phyloP scores from a whole-genome alignment of 2,888 invertebrate genomes.

The Scaptomyza polygonia region DNA sequence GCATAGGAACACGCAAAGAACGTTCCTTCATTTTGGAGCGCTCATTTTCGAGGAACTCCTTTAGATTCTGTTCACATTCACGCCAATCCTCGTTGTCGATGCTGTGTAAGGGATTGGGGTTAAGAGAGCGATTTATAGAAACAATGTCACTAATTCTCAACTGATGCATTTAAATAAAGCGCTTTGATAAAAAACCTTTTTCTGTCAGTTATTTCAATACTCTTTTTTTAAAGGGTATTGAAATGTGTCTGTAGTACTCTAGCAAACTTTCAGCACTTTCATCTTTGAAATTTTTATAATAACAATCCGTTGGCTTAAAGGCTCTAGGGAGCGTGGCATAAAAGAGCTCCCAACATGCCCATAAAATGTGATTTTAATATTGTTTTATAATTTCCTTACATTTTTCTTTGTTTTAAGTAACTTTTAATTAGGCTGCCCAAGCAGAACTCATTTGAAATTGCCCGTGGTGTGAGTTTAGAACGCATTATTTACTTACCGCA shows the following conservation, averaged over 20 bases:
- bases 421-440: conserved; percentile 41
- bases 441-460: conserved; percentile 8
- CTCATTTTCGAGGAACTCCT: conserved; percentile 81
- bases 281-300: neutral
- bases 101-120: conserved; percentile 48
- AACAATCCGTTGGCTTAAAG: neutral
- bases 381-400: conserved; percentile 1
- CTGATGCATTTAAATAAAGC: conserved; percentile 42
- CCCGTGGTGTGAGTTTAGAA: neutral
- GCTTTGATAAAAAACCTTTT: neutral
- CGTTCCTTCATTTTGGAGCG: conserved; percentile 82
- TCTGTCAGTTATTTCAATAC: neutral
- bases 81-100: conserved; percentile 83
- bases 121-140: neutral
- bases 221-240: neutral
- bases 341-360: neutral
- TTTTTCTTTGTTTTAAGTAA: conserved; percentile 16
- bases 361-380: conserved; percentile 14
- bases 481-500: conserved; percentile 73
- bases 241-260: neutral
- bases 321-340: neutral
- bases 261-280: neutral
- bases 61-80: conserved; percentile 81
- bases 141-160: conserved; percentile 28
- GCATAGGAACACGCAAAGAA: conserved; percentile 69